Base-by-base conservation (phyloP, 2,797 vertebrate genomes). In the Paedocypris micromegethes region DNA sequence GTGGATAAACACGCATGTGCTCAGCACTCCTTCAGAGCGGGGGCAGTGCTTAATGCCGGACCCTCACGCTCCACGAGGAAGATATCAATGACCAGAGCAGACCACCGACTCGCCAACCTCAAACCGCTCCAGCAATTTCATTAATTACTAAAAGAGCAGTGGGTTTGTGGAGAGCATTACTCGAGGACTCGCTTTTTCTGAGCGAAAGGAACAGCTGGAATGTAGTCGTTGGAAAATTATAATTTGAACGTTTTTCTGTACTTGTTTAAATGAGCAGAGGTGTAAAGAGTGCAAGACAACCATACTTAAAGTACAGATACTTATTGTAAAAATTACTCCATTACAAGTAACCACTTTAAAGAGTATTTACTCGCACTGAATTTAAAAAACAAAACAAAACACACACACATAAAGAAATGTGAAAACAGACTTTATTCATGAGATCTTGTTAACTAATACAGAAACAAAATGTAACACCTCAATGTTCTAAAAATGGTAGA, bases 1-100 rank as follows among this genome's bases (percentile, higher is more conserved):
- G 76, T 78, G 77, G 82, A 83, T 80, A 86, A 82, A 87, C 79
- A 83, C 73, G 76, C 67, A 70, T 66, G 71, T 58, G 68, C 75
- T 73, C 68, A 72, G 70, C 54, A 72, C 64, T 74, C 59, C 76
- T 60, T 50, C 60, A 45, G 68, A 23, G 56, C 5, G 23, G 69
- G 68, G 70, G 69, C 60, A 65, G 66, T 70, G 60, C 47, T 39
- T 40, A 64, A 56, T 42, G 44, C 58, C 51, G 46, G 57, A 66
- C 51, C 43, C 73, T 70, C 60, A 68, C 70, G 51, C 59, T 50
- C 76, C 66, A 40, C 65, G 23, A 73, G 46, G 64, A 71, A 66
- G 60, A 57, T 69, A 72, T 72, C 58, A 54, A 66, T 53, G 41
- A 64, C 56, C 52, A 42, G 44, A 64, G 62, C 60, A 64, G 68